These are phyloP conservation scores for Trypoxylus dichotomus DNA, from an alignment of 1,140 invertebrate genomes.

Conservation along the genomic window DNA sequence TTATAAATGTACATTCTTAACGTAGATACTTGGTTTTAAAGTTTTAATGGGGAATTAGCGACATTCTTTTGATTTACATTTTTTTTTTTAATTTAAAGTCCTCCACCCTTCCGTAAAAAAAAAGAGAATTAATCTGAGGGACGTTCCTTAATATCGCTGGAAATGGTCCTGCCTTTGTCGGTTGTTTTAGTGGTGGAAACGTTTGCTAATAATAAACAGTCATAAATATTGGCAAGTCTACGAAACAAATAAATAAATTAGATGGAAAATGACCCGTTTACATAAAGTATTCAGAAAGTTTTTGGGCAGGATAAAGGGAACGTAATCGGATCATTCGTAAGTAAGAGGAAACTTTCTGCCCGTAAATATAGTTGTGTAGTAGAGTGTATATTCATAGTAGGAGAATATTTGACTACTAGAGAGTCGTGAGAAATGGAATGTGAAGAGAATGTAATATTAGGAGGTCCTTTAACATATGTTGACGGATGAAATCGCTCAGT, in stretches of 20 bases:
- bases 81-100: background rate
- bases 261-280: background rate
- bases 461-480: too few species aligned
- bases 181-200: background rate
- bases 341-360: background rate
- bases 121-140: too few species aligned
- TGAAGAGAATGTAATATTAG: too few species aligned
- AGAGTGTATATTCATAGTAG: background rate
- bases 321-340: background rate
- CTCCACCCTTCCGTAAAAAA: too few species aligned
- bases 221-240: background rate
- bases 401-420: constrained; percentile 1
- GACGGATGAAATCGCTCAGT: too few species aligned
- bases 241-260: constrained; percentile 26
- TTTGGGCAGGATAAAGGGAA: background rate
- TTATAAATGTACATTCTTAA: background rate
- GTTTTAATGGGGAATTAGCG: too few species aligned
- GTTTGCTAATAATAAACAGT: background rate
- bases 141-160: too few species aligned
- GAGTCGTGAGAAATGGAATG: background rate
- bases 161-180: too few species aligned
- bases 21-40: background rate
- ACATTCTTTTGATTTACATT: too few species aligned
- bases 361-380: constrained; percentile 5
- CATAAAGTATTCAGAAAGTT: background rate